A percentile compares a stretch with the other conserved stretches of the same genome.
phyloP scores from a whole-genome alignment of 2,113 vertebrate genomes.

The Petroica traversi region DNA sequence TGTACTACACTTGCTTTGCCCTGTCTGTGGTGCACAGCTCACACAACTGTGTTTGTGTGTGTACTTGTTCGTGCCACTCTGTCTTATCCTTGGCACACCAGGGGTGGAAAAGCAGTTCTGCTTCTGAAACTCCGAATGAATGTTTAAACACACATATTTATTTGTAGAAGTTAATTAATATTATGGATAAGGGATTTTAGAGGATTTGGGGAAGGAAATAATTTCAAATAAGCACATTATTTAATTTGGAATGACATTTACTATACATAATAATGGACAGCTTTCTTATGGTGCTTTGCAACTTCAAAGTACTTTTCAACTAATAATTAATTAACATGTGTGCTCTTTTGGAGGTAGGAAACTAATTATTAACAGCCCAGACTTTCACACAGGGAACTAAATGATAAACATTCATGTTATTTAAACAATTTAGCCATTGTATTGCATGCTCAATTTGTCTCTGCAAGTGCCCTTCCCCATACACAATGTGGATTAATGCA shows the following conservation, averaged over 20 bases:
- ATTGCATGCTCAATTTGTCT: constrained; percentile 15
- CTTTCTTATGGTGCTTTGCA: constrained; percentile 36
- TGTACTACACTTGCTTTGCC: neutral
- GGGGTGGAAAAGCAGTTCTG: neutral
- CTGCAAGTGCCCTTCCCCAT: neutral
- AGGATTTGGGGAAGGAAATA: neutral
- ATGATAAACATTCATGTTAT: constrained; percentile 42
- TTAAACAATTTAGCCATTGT: constrained; percentile 52
- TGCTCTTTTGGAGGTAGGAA: constrained; percentile 49
- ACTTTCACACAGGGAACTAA: constrained; percentile 12
- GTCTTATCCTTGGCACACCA: neutral
- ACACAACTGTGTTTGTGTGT: neutral
- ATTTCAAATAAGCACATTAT: constrained; percentile 19
- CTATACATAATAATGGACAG: constrained; percentile 1
- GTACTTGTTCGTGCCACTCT: neutral
- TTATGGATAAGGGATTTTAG: neutral
- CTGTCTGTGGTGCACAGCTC: neutral
- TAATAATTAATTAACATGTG: constrained; percentile 46
- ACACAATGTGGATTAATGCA: constrained; percentile 13
- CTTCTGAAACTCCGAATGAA: neutral
- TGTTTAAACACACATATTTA: neutral
- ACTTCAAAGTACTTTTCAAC: constrained; percentile 50
- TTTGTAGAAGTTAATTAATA: neutral
- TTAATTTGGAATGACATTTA: constrained; percentile 1
- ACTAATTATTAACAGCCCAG: constrained; percentile 47